Evolutionary conservation across 2,113 vertebrate genomes (phyloP).

Genomic region (Odobenus rosmarus): DNA sequence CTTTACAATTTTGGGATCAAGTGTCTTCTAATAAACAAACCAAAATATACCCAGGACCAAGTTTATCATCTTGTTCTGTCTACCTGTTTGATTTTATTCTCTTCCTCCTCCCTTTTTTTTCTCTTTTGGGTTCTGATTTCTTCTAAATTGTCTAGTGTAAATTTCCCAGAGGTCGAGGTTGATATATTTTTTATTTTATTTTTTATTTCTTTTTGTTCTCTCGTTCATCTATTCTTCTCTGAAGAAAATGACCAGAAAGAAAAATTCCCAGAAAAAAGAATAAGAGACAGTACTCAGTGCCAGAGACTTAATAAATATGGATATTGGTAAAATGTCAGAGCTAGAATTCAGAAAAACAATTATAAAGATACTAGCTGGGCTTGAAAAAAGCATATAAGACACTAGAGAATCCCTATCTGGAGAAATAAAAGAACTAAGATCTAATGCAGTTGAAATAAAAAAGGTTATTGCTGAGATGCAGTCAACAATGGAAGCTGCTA

Average conservation of each 20-base stretch:
- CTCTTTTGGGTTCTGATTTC: background rate
- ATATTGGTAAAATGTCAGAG: background rate
- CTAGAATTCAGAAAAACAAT: background rate
- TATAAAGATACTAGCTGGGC: background rate
- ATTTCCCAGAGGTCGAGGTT: background rate
- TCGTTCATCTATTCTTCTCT: background rate
- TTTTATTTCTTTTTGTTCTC: background rate
- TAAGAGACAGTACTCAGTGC: background rate
- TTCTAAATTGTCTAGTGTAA: background rate
- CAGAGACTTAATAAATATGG: background rate
- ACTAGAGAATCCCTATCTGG: background rate
- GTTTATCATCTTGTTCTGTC: background rate
- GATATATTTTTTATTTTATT: too few species aligned
- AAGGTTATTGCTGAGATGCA: background rate
- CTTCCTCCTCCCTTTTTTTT: background rate
- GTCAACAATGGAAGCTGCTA: too few species aligned
- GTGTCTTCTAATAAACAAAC: background rate
- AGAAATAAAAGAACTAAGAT: background rate
- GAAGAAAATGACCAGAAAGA: background rate
- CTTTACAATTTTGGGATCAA: background rate
- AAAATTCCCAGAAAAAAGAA: background rate
- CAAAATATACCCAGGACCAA: background rate
- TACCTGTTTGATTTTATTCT: background rate
- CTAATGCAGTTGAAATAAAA: background rate
- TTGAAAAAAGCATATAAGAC: background rate